A percentile compares a stretch with the other conserved stretches of the same genome.
phyloP scores from a whole-genome alignment of 2,113 vertebrate species.

The Myxocyprinus asiaticus region DNA sequence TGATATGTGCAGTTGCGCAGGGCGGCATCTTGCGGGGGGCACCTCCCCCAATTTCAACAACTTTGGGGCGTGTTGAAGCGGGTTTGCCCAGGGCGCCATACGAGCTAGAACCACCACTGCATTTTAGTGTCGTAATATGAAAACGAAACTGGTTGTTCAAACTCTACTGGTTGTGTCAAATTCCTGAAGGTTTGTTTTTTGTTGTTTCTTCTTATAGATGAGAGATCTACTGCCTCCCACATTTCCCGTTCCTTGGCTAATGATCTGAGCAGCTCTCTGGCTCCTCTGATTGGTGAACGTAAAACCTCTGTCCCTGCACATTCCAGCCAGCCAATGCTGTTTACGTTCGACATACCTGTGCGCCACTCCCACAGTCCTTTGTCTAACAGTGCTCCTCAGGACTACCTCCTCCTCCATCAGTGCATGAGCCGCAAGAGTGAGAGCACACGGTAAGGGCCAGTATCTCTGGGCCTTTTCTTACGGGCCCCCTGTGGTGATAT shows the following conservation, averaged over 20 bases:
- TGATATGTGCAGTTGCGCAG: too few relatives aligned
- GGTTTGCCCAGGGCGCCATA: too few relatives aligned
- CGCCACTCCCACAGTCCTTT: slow-evolving; percentile 79
- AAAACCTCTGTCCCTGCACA: slow-evolving; percentile 86
- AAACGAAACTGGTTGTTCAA: neutral
- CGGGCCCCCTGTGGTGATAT: neutral
- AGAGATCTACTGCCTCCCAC: slow-evolving; percentile 79
- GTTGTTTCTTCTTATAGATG: slow-evolving; percentile 72
- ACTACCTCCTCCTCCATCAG: slow-evolving; percentile 97
- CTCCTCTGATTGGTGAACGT: slow-evolving; percentile 84
- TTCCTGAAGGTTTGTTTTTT: slow-evolving; percentile 32
- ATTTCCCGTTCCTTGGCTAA: slow-evolving; percentile 84
- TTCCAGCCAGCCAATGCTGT: slow-evolving; percentile 93
- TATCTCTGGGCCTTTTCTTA: slow-evolving; percentile 18
- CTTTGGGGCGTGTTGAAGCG: too few relatives aligned
- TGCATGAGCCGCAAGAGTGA: slow-evolving; percentile 95
- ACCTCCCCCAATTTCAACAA: too few relatives aligned
- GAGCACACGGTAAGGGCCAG: slow-evolving; percentile 83
- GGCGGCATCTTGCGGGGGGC: too few relatives aligned
- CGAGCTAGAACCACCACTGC: too few relatives aligned
- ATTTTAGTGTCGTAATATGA: neutral
- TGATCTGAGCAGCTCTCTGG: slow-evolving; percentile 78
- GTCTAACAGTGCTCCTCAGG: slow-evolving; percentile 94
- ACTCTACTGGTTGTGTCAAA: neutral
- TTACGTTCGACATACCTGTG: slow-evolving; percentile 89